phyloP scores from a whole-genome alignment of 2,888 invertebrate genomes.

The Alentia gelatinosa region DNA sequence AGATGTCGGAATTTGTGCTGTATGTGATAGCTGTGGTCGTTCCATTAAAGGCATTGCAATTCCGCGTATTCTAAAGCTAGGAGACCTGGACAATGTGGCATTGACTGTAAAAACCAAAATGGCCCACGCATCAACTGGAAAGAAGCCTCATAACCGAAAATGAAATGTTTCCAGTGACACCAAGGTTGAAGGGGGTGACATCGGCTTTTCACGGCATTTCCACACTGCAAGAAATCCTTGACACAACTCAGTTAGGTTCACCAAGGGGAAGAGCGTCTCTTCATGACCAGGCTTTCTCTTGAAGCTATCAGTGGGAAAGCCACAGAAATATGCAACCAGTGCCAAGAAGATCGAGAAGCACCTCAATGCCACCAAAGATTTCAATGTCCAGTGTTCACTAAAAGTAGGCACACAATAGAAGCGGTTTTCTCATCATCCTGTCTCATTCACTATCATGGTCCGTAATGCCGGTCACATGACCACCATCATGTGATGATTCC shows the following conservation, averaged over 20 bases:
- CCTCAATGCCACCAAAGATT: no score
- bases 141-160: constrained; percentile 37
- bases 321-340: neutral
- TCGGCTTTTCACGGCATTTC: constrained; percentile 16
- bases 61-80: neutral
- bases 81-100: constrained; percentile 13
- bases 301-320: neutral
- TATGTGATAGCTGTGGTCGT: neutral
- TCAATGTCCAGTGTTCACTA: neutral
- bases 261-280: neutral
- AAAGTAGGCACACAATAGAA: neutral
- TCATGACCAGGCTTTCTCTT: neutral
- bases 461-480: neutral
- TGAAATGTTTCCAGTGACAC: neutral
- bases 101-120: neutral
- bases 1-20: neutral
- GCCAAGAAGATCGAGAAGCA: neutral
- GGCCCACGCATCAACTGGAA: constrained; percentile 27
- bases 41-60: neutral
- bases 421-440: neutral
- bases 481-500: constrained; percentile 14
- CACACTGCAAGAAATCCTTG: constrained; percentile 41
- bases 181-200: neutral
- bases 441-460: neutral
- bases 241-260: constrained; percentile 18